phyloP scores from a whole-genome alignment of 2,888 invertebrate species.

The Anthoptus insignis region DNA sequence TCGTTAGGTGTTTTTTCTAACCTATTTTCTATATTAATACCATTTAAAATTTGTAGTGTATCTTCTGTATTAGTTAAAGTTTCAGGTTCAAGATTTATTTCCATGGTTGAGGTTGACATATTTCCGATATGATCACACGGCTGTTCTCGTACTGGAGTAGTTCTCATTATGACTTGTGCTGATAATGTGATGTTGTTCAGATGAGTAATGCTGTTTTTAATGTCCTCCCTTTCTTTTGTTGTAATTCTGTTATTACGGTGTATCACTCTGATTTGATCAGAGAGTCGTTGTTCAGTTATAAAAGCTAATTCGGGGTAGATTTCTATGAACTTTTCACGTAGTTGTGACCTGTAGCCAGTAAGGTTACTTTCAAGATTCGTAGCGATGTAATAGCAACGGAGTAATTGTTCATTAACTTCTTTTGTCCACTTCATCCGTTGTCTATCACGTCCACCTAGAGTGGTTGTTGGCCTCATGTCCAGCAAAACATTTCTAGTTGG shows the following conservation, averaged over 20 bases:
- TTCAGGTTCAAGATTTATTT: not conserved
- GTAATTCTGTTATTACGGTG: not conserved
- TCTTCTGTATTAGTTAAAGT: not conserved
- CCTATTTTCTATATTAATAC: not conserved
- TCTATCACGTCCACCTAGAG: constrained; percentile 12
- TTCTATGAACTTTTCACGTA: not conserved
- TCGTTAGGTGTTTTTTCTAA: not conserved
- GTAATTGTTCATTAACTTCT: constrained; percentile 8
- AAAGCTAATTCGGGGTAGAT: not conserved
- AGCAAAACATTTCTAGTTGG: constrained; percentile 21
- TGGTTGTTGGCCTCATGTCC: constrained; percentile 16
- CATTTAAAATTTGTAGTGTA: not conserved
- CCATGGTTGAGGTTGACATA: not conserved
- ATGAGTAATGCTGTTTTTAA: not conserved
- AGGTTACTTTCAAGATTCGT: not conserved
- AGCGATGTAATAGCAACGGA: constrained; percentile 19
- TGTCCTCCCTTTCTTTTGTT: not conserved
- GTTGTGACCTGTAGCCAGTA: not conserved
- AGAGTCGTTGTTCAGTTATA: not conserved
- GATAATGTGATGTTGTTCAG: not conserved
- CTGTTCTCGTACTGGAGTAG: not conserved
- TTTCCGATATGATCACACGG: not conserved
- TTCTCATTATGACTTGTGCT: no score
- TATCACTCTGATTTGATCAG: not conserved
- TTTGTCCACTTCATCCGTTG: constrained; percentile 26